Conservation (phyloP, 2,113 vertebrate genomes). For the Anguilla rostrata region DNA sequence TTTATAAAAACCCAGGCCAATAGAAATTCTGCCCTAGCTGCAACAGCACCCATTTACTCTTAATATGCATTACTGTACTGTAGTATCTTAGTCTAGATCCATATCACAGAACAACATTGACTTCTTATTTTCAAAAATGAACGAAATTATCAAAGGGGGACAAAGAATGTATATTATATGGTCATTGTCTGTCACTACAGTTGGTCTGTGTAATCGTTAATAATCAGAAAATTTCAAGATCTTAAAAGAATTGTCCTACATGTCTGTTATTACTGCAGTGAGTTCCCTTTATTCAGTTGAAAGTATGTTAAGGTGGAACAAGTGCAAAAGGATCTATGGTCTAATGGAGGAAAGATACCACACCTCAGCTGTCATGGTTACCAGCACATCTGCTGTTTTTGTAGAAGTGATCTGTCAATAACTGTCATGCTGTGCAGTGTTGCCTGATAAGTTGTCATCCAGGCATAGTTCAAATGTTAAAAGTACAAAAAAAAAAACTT, state of each 20-base stretch:
- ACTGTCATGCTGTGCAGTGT: background rate
- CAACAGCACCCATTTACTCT: too few species aligned
- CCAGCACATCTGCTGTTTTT: background rate
- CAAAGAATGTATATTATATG: background rate
- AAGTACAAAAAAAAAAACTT: too few species aligned
- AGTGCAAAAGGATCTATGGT: background rate
- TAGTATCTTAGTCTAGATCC: background rate
- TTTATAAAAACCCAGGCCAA: background rate
- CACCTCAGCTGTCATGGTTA: background rate
- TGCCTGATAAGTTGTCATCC: background rate
- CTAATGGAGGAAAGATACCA: constrained; percentile 3
- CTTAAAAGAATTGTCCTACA: too few species aligned
- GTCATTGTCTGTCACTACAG: background rate
- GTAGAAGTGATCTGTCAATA: background rate
- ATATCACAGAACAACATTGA: background rate
- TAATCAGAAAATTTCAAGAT: background rate
- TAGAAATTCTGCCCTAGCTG: background rate
- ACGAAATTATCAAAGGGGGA: background rate
- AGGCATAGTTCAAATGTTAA: background rate
- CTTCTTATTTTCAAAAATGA: background rate
- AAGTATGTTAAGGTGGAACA: background rate
- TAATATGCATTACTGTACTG: too few species aligned
- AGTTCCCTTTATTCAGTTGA: background rate
- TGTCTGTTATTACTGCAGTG: background rate
- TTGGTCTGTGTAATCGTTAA: background rate